phyloP scores from a whole-genome alignment of 1,140 invertebrate genomes.

The Samia ricini region DNA sequence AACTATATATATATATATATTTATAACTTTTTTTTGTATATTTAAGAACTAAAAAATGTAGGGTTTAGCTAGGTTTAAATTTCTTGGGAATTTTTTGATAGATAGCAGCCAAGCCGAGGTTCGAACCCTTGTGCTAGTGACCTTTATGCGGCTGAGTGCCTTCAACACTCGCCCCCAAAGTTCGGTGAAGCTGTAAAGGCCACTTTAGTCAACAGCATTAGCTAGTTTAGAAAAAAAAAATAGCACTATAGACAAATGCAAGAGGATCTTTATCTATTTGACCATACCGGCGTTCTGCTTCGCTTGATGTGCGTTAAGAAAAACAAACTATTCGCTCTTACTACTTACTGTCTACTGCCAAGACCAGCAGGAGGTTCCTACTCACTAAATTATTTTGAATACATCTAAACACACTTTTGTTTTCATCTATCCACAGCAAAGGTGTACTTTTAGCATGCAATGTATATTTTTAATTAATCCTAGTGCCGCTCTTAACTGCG shows the following conservation, averaged over 20 bases:
- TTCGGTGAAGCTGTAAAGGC: too few species aligned
- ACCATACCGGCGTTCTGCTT: slow-evolving; percentile 55
- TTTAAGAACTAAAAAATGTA: too few species aligned
- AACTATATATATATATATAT: too few species aligned
- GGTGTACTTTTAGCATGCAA: slow-evolving; percentile 29
- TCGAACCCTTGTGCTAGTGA: too few species aligned
- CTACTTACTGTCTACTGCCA: slow-evolving; percentile 72
- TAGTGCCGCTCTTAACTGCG: slow-evolving; percentile 16
- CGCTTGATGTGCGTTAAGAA: slow-evolving; percentile 55
- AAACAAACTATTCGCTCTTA: slow-evolving; percentile 38
- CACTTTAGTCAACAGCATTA: too few species aligned
- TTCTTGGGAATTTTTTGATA: too few species aligned
- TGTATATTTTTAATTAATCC: slow-evolving; percentile 23
- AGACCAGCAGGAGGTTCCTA: slow-evolving; percentile 35
- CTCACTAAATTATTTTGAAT: slow-evolving; percentile 22
- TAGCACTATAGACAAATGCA: slow-evolving; percentile 54
- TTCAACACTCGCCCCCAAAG: too few species aligned
- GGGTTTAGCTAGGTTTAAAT: too few species aligned
- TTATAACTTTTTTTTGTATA: too few species aligned
- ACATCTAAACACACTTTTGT: slow-evolving; percentile 21
- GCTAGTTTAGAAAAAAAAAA: too few species aligned
- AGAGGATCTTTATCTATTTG: slow-evolving; percentile 76
- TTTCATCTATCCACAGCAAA: slow-evolving; percentile 29
- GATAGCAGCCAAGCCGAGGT: too few species aligned
- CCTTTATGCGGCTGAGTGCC: too few species aligned